A percentile compares a stretch with the other conserved stretches of the same genome.
Conservation (phyloP, 2,113 vertebrate genomes). For the Craseonycteris thonglongyai region DNA sequence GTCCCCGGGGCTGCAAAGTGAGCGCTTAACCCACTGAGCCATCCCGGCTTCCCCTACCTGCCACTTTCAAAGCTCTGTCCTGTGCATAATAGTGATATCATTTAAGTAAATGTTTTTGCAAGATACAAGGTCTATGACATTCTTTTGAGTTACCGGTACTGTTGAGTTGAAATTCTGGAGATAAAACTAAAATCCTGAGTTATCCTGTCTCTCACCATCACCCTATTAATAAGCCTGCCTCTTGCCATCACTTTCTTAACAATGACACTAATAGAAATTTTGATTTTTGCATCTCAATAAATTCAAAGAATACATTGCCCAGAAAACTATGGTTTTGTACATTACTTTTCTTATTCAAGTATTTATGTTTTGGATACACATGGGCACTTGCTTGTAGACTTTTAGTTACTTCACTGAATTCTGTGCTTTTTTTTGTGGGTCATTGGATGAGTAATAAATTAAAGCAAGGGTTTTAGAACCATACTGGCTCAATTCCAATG, state of each 20-base stretch:
- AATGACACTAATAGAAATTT: background rate
- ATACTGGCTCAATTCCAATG: background rate
- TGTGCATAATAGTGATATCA: too few relatives aligned
- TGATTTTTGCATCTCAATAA: background rate
- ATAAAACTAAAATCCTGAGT: too few relatives aligned
- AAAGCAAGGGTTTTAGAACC: background rate
- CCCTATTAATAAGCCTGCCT: background rate
- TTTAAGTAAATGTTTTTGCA: too few relatives aligned
- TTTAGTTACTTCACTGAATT: background rate
- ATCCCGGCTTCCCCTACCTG: too few relatives aligned
- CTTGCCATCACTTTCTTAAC: background rate
- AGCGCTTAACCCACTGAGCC: too few relatives aligned
- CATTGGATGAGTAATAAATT: background rate
- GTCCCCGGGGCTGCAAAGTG: too few relatives aligned
- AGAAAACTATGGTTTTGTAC: background rate
- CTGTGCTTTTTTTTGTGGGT: background rate
- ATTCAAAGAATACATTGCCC: background rate
- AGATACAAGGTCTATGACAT: too few relatives aligned
- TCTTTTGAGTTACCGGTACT: too few relatives aligned
- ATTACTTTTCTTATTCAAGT: background rate
- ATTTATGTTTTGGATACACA: background rate
- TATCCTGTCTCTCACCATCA: background rate
- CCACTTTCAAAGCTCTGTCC: too few relatives aligned
- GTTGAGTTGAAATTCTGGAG: too few relatives aligned
- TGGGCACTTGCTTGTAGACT: background rate